Conservation (phyloP, 2,113 vertebrate genomes). For the Tinamus guttatus region DNA sequence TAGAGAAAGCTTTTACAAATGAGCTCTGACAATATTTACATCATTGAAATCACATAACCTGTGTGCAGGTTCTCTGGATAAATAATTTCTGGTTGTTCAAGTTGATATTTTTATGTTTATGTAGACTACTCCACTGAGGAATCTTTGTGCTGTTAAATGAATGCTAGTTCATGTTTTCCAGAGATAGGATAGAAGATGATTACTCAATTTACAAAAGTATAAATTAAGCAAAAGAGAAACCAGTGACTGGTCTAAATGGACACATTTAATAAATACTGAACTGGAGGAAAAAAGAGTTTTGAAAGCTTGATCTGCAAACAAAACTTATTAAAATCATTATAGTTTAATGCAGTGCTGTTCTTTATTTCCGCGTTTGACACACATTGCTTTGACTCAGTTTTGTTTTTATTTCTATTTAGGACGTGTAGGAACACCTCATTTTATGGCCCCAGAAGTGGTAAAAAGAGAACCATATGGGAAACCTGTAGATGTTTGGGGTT, state of each 20-base stretch:
- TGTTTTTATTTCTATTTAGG: slow-evolving; percentile 79
- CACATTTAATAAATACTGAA: neutral
- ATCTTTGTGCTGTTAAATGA: neutral
- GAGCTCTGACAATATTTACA: neutral
- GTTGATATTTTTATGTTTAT: neutral
- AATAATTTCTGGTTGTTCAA: neutral
- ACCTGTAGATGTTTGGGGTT: slow-evolving; percentile 98
- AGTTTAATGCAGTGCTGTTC: neutral
- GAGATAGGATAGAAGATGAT: neutral
- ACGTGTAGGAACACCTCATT: slow-evolving; percentile 97
- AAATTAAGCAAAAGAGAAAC: neutral
- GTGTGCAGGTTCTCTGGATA: neutral
- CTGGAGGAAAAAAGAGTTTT: neutral
- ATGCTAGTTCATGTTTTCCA: neutral
- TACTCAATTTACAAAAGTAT: neutral
- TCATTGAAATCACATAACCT: neutral
- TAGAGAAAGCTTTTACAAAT: neutral
- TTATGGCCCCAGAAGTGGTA: slow-evolving; percentile 99
- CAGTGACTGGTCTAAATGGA: neutral
- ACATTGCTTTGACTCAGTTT: neutral
- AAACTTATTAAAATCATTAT: neutral
- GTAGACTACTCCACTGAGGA: neutral
- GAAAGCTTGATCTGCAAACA: neutral
- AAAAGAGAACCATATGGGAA: slow-evolving; percentile 98
- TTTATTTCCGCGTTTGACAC: neutral